phyloP scores from a whole-genome alignment of 2,797 vertebrate genomes.

The Labroides dimidiatus region DNA sequence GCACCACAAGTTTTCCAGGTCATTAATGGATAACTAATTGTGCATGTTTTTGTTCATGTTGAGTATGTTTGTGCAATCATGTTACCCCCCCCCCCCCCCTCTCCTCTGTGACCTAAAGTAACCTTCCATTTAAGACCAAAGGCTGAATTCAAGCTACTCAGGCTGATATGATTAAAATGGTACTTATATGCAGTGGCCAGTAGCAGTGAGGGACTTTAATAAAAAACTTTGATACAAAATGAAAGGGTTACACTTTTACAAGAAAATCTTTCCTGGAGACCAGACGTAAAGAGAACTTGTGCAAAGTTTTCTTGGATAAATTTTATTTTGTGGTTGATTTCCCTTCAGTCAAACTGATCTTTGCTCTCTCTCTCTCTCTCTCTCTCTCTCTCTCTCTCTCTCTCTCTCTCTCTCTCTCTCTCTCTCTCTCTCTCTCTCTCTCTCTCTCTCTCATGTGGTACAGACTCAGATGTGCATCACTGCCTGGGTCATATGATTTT shows the following conservation, averaged over 20 bases:
- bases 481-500: constrained; percentile 47
- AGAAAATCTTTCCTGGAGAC: too few relatives aligned
- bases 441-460: too few relatives aligned
- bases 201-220: background rate
- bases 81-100: background rate
- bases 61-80: background rate
- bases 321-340: too few relatives aligned
- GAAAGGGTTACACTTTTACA: background rate
- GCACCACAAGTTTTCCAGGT: constrained; percentile 44
- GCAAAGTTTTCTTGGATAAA: too few relatives aligned
- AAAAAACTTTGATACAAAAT: background rate
- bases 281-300: too few relatives aligned
- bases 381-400: too few relatives aligned
- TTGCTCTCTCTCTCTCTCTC: too few relatives aligned
- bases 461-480: constrained; percentile 16
- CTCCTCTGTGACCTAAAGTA: background rate
- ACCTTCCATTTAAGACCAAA: background rate
- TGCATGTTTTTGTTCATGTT: constrained; percentile 30
- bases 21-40: constrained; percentile 58
- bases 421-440: too few relatives aligned
- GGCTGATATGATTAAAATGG: background rate
- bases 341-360: too few relatives aligned
- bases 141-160: background rate
- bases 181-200: background rate
- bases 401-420: too few relatives aligned